Conservation (phyloP, 2,888 invertebrate species). For the Meteorus colon region DNA sequence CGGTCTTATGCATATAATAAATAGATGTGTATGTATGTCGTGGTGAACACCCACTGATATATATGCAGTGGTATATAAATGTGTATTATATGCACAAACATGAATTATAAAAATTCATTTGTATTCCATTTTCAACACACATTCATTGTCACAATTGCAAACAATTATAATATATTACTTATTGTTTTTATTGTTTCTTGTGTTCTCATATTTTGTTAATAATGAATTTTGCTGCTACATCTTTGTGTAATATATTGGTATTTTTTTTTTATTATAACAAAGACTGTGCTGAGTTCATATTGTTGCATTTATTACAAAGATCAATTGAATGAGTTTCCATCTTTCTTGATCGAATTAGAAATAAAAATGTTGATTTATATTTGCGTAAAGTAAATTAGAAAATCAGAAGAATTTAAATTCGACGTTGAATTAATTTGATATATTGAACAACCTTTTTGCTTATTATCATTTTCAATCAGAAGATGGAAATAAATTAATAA, state of each 20-base stretch:
- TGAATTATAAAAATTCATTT: neutral
- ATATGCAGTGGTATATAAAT: neutral
- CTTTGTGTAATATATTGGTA: neutral
- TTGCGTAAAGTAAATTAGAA: too few relatives aligned
- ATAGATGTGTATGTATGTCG: slow-evolving; percentile 4
- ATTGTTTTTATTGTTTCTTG: neutral
- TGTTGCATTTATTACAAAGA: too few relatives aligned
- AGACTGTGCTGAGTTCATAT: too few relatives aligned
- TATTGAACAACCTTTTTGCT: neutral
- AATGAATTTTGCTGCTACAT: neutral
- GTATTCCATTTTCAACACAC: slow-evolving; percentile 1
- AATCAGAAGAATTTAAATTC: too few relatives aligned
- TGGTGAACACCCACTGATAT: neutral
- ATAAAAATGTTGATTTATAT: too few relatives aligned
- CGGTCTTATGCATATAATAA: neutral
- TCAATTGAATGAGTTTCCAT: too few relatives aligned
- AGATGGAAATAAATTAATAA: neutral
- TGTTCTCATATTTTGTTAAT: neutral
- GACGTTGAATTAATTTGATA: neutral
- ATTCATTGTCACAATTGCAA: slow-evolving; percentile 2
- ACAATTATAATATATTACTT: slow-evolving; percentile 8
- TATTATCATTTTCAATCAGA: neutral
- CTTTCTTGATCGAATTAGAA: too few relatives aligned
- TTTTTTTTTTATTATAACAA: too few relatives aligned
- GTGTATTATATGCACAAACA: neutral